Evolutionary conservation across 2,888 invertebrate genomes (phyloP).

Genomic region (Heteromurus nitidus): DNA sequence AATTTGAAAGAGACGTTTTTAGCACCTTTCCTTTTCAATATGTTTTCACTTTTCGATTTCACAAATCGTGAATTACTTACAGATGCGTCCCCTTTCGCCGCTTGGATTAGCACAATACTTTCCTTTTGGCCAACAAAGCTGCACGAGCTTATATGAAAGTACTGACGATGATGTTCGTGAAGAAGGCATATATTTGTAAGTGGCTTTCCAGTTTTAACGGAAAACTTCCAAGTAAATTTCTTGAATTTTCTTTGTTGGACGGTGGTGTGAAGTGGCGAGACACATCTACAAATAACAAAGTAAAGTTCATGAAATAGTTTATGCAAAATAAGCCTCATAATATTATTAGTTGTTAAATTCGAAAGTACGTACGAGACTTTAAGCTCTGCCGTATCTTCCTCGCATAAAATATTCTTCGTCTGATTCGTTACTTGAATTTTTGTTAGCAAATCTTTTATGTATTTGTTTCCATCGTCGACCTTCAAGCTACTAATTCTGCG

Average conservation of each 20-base stretch:
- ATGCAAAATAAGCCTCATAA: too few relatives aligned
- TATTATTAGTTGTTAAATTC: neutral
- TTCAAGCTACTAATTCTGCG: conserved; percentile 53
- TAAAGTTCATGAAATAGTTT: neutral
- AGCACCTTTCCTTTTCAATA: conserved; percentile 24
- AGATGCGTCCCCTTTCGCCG: conserved; percentile 33
- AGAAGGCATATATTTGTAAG: conserved; percentile 68
- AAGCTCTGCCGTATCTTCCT: conserved; percentile 58
- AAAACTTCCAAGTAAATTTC: conserved; percentile 70
- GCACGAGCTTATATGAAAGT: conserved; percentile 72
- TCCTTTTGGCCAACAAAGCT: conserved; percentile 64
- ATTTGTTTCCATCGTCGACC: conserved; percentile 62
- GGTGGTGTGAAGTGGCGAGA: conserved; percentile 62
- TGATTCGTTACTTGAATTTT: conserved; percentile 53
- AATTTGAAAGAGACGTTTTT: neutral
- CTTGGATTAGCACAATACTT: conserved; percentile 61
- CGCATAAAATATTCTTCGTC: conserved; percentile 55
- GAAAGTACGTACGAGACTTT: conserved; percentile 65
- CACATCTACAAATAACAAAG: conserved; percentile 51
- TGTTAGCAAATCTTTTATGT: conserved; percentile 62
- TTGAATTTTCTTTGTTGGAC: conserved; percentile 66
- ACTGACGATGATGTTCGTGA: conserved; percentile 71
- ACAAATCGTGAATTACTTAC: too few relatives aligned
- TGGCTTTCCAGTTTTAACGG: conserved; percentile 64
- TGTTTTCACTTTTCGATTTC: too few relatives aligned